Evolutionary conservation across 2,888 invertebrate genomes (phyloP).

Genomic region (Cantharis rufa): DNA sequence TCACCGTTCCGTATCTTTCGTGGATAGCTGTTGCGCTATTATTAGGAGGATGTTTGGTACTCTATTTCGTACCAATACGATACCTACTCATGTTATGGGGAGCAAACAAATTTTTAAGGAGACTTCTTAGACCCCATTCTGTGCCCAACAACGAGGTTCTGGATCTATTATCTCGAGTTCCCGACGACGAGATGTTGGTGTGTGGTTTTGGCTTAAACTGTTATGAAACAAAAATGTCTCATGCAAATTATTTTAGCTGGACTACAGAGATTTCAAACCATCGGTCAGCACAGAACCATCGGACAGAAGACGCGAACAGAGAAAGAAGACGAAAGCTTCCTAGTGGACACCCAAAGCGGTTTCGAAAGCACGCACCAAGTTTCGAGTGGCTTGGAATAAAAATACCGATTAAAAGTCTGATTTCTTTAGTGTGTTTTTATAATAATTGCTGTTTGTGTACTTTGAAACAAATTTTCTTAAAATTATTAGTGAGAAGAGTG

Average conservation of each 20-base stretch:
- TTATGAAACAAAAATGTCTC: background rate
- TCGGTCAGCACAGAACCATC: slow-evolving; percentile 62
- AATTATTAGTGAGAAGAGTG: slow-evolving; percentile 29
- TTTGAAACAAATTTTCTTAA: slow-evolving; percentile 1
- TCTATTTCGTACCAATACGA: slow-evolving; percentile 88
- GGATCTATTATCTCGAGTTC: slow-evolving; percentile 92
- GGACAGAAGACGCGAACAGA: slow-evolving; percentile 61
- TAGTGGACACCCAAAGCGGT: slow-evolving; percentile 55
- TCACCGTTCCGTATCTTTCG: slow-evolving; percentile 95
- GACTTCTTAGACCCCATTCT: slow-evolving; percentile 88
- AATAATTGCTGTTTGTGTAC: slow-evolving; percentile 15
- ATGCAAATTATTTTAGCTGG: slow-evolving; percentile 58
- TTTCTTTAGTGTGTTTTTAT: slow-evolving; percentile 20
- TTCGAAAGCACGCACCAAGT: slow-evolving; percentile 39
- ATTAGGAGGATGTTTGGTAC: slow-evolving; percentile 71
- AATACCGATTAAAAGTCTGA: slow-evolving; percentile 37
- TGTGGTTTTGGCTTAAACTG: too few species aligned
- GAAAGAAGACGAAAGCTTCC: slow-evolving; percentile 73
- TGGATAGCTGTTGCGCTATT: slow-evolving; percentile 85
- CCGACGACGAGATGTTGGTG: slow-evolving; percentile 91
- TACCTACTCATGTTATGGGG: slow-evolving; percentile 93
- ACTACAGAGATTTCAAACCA: slow-evolving; percentile 71
- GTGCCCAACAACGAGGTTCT: slow-evolving; percentile 97
- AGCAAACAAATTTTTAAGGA: slow-evolving; percentile 90
- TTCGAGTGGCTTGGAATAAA: slow-evolving; percentile 38